phyloP scores from a whole-genome alignment of 2,888 invertebrate genomes.

The Lasioglossum lativentre region DNA sequence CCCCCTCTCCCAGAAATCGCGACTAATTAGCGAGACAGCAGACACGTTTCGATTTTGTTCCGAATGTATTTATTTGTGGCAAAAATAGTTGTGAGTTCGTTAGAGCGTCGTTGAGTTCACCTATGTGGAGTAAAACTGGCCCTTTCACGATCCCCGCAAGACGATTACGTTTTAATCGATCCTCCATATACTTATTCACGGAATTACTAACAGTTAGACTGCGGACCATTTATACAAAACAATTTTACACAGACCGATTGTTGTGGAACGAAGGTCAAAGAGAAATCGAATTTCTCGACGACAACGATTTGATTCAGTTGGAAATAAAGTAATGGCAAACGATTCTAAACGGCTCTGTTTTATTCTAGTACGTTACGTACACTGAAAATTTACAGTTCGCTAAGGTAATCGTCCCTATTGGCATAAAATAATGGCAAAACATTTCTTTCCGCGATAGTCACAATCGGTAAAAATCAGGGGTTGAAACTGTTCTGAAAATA shows the following conservation, averaged over 20 bases:
- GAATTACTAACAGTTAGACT: not conserved
- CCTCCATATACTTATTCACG: not conserved
- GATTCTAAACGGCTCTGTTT: not conserved
- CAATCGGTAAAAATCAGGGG: not conserved
- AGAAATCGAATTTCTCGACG: not conserved
- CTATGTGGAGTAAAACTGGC: not conserved
- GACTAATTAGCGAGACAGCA: not conserved
- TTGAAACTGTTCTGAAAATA: no score
- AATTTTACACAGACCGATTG: not conserved
- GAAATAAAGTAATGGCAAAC: conserved; percentile 1
- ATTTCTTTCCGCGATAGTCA: not conserved
- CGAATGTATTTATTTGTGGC: conserved; percentile 65
- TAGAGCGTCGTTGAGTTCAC: conserved; percentile 35
- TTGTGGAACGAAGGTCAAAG: not conserved
- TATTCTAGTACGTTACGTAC: not conserved
- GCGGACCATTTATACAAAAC: conserved; percentile 11
- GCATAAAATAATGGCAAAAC: not conserved
- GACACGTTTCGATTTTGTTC: conserved; percentile 3
- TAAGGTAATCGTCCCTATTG: not conserved
- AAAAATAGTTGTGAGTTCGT: conserved; percentile 61
- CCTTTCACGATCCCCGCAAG: not conserved
- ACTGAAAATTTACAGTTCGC: not conserved
- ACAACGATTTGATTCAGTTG: not conserved
- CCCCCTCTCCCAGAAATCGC: no score
- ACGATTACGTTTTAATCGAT: not conserved